Evolutionary conservation across 2,888 invertebrate species (phyloP).

Genomic region (Lamproptera curius): DNA sequence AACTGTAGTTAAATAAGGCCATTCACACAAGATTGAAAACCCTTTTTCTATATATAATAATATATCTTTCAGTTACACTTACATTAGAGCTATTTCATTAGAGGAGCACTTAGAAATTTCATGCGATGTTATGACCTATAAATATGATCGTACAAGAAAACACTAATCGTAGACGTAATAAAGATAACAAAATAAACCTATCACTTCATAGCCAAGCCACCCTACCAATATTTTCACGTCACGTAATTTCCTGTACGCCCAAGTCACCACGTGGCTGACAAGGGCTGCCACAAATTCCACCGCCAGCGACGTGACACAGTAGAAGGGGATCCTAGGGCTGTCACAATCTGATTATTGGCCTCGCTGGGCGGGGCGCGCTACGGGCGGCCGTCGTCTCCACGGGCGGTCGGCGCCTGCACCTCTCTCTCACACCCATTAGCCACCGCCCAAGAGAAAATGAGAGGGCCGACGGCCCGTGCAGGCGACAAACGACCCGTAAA

Average conservation of each 20-base stretch:
- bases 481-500: slow-evolving; percentile 78
- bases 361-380: slow-evolving; percentile 66
- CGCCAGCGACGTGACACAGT: slow-evolving; percentile 58
- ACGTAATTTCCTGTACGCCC: neutral
- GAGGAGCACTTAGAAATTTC: no score
- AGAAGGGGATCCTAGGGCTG: slow-evolving; percentile 53
- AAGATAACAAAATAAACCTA: no score
- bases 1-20: no score
- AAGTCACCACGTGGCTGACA: neutral
- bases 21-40: no score
- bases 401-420: slow-evolving; percentile 73
- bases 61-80: no score
- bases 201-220: no score
- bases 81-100: no score
- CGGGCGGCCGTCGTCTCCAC: slow-evolving; percentile 67
- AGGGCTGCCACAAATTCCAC: slow-evolving; percentile 47
- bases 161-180: no score
- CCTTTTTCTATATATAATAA: no score
- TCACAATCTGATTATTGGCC: slow-evolving; percentile 77
- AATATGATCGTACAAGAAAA: no score
- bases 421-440: slow-evolving; percentile 46
- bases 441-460: slow-evolving; percentile 32
- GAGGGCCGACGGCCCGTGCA: slow-evolving; percentile 47
- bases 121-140: no score
- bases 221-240: no score